A percentile compares a stretch with the other conserved stretches of the same genome.
Evolutionary conservation across 2,113 vertebrate genomes (phyloP).

Genomic region (Eira barbara): DNA sequence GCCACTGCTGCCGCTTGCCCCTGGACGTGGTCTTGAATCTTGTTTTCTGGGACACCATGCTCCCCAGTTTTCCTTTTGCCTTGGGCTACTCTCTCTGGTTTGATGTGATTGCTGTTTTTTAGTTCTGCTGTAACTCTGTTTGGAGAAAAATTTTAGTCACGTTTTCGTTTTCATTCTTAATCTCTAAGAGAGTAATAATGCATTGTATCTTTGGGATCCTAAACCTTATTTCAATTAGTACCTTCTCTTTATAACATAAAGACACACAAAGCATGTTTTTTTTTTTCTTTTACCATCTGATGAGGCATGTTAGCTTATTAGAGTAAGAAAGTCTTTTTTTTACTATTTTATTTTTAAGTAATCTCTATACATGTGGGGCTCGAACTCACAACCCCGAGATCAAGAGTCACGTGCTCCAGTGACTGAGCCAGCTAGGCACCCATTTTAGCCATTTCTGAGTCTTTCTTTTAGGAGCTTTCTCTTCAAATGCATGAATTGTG

Average conservation of each 20-base stretch:
- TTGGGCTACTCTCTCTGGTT: neutral
- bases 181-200: neutral
- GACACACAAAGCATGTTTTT: neutral
- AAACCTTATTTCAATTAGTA: neutral
- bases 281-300: neutral
- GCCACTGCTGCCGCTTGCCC: neutral
- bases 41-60: neutral
- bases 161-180: neutral
- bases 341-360: too few relatives aligned
- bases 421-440: neutral
- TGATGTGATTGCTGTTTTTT: neutral
- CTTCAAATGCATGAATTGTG: neutral
- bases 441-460: neutral
- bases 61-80: neutral
- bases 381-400: neutral
- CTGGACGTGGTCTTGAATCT: neutral
- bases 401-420: neutral
- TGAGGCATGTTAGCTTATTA: neutral
- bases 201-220: neutral
- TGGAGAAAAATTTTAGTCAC: neutral
- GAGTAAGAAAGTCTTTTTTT: neutral
- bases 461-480: neutral
- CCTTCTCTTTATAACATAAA: neutral
- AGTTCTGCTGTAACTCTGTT: slow-evolving; percentile 3
- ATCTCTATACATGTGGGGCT: too few relatives aligned